A percentile compares a stretch with the other conserved stretches of the same genome.
Evolutionary conservation across 1,140 invertebrate genomes (phyloP).

Genomic region (Drosophila nannoptera): DNA sequence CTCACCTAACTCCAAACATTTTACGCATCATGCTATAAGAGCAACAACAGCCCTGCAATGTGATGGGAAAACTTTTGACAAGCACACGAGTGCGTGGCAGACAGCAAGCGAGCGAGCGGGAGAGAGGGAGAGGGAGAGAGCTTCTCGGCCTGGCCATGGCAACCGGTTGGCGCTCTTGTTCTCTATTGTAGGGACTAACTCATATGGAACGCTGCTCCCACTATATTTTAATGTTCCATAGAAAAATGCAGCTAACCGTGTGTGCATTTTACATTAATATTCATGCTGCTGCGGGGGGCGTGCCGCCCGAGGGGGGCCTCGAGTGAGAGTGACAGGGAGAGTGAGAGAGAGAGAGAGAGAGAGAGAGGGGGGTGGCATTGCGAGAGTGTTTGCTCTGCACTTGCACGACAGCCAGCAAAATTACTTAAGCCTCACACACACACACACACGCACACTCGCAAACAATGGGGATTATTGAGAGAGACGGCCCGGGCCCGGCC

Average conservation of each 20-base stretch:
- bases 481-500: conserved; percentile 5
- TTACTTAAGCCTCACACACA: conserved; percentile 61
- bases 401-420: conserved; percentile 70
- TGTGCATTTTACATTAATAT: conserved; percentile 76
- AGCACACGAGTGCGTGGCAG: conserved; percentile 28
- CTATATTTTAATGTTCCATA: conserved; percentile 74
- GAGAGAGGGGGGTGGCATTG: background rate
- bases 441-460: conserved; percentile 1
- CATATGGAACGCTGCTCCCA: conserved; percentile 72
- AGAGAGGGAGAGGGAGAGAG: no score
- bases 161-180: conserved; percentile 12
- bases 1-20: conserved; percentile 63
- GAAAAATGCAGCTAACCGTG: conserved; percentile 74
- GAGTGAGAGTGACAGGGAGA: no score
- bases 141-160: background rate
- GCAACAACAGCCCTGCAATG: conserved; percentile 41
- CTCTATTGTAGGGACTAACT: conserved; percentile 69
- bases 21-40: conserved; percentile 64
- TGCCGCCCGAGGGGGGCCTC: background rate
- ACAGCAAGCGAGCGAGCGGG: no score
- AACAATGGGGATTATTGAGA: conserved; percentile 51
- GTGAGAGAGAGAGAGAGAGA: no score
- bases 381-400: conserved; percentile 65
- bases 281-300: conserved; percentile 49
- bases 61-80: conserved; percentile 71